Conservation (phyloP, 2,888 invertebrate species). For the Platypus cylindrus region DNA sequence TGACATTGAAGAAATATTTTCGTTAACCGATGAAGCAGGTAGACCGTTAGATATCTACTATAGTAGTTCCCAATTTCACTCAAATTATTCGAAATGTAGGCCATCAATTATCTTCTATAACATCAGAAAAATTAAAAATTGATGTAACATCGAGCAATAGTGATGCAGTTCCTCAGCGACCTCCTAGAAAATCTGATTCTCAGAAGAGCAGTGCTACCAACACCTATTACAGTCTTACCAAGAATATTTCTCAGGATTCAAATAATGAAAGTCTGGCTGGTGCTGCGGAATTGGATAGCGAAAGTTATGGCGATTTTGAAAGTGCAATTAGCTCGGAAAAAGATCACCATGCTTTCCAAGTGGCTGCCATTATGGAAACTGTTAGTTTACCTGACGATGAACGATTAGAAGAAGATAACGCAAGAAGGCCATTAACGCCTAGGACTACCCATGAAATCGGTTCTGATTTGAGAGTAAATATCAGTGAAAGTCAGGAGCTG, state of each 20-base stretch:
- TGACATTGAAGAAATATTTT: conserved; percentile 68
- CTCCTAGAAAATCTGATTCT: conserved; percentile 52
- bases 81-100: conserved; percentile 11
- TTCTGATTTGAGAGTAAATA: conserved; percentile 32
- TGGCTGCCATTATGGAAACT: conserved; percentile 33
- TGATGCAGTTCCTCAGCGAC: conserved; percentile 46
- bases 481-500: conserved; percentile 37
- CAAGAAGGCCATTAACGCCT: conserved; percentile 28
- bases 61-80: too few species aligned
- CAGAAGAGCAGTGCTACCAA: conserved; percentile 40
- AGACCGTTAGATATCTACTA: not conserved
- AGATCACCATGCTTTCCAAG: conserved; percentile 30
- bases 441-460: conserved; percentile 35
- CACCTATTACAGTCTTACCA: conserved; percentile 48
- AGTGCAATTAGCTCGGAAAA: conserved; percentile 47
- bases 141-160: conserved; percentile 35
- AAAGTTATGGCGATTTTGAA: conserved; percentile 53
- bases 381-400: conserved; percentile 32
- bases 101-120: conserved; percentile 31
- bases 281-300: conserved; percentile 45
- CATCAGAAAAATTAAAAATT: conserved; percentile 42
- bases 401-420: conserved; percentile 16
- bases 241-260: conserved; percentile 47
- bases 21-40: conserved; percentile 59
- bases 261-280: conserved; percentile 38